Conservation (phyloP, 1,140 invertebrate genomes). For the Aphelinus certus region DNA sequence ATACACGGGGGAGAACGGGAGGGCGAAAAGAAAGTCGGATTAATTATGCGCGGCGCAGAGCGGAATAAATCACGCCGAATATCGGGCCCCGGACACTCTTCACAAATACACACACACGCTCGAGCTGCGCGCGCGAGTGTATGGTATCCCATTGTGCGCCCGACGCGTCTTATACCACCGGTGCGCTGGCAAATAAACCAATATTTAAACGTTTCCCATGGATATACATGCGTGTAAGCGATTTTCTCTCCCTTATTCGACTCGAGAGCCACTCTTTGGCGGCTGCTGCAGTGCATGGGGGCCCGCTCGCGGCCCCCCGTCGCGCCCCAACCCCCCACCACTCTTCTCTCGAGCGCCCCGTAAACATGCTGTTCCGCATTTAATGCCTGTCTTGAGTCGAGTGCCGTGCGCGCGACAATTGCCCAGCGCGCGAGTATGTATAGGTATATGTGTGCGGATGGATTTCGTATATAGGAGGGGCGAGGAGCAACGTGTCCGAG, state of each 20-base stretch:
- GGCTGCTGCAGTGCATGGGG: constrained; percentile 47
- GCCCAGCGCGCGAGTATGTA: too few relatives aligned
- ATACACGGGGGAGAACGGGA: neutral
- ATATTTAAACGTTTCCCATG: constrained; percentile 63
- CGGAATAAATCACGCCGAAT: constrained; percentile 7
- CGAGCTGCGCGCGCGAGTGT: too few relatives aligned
- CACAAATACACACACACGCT: neutral
- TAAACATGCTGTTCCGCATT: constrained; percentile 56
- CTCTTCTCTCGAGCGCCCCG: constrained; percentile 49
- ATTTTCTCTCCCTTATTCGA: constrained; percentile 36
- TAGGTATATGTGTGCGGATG: too few relatives aligned
- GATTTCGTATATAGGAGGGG: too few relatives aligned
- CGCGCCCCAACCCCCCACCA: constrained; percentile 59
- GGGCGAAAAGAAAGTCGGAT: neutral
- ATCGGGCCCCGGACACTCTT: too few relatives aligned
- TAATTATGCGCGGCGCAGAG: neutral
- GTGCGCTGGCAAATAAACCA: constrained; percentile 54
- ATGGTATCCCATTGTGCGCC: neutral
- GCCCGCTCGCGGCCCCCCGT: constrained; percentile 58
- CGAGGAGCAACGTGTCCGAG: constrained; percentile 40
- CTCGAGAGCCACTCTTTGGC: constrained; percentile 30
- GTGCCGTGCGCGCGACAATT: neutral
- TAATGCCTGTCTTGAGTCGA: constrained; percentile 42
- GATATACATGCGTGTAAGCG: constrained; percentile 51
- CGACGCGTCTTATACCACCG: too few relatives aligned